A percentile compares a stretch with the other conserved stretches of the same genome.
Evolutionary conservation across 2,797 vertebrate genomes (phyloP).

Genomic region (Hemitrygon akajei): DNA sequence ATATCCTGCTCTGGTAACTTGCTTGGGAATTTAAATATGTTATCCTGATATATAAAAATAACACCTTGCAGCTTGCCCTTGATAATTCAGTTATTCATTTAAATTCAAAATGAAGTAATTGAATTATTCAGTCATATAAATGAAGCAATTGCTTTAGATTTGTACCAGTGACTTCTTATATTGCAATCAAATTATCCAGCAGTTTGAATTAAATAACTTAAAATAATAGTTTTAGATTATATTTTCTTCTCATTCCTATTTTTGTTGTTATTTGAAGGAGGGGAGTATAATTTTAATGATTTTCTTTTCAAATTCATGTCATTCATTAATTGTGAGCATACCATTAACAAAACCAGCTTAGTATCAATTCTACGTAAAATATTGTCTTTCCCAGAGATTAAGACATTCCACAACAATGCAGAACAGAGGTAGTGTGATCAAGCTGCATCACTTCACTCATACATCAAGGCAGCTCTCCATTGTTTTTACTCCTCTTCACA

Average conservation of each 20-base stretch:
- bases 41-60: neutral
- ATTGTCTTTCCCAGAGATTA: too few relatives aligned
- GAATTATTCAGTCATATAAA: conserved; percentile 20
- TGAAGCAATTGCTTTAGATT: neutral
- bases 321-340: neutral
- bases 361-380: neutral
- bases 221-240: neutral
- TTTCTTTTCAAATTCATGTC: neutral
- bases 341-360: neutral
- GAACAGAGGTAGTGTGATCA: neutral
- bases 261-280: neutral
- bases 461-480: neutral
- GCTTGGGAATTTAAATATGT: neutral
- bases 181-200: conserved; percentile 1
- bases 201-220: neutral
- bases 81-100: neutral
- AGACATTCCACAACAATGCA: neutral
- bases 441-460: neutral
- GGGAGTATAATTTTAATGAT: neutral
- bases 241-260: neutral
- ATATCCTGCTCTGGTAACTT: neutral
- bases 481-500: neutral
- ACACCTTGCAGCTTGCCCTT: neutral
- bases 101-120: neutral
- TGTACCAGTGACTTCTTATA: neutral